Evolutionary conservation across 2,888 invertebrate species (phyloP), one percentile per base, ranked within the genome.

Genomic region (Pandemis heparana): DNA sequence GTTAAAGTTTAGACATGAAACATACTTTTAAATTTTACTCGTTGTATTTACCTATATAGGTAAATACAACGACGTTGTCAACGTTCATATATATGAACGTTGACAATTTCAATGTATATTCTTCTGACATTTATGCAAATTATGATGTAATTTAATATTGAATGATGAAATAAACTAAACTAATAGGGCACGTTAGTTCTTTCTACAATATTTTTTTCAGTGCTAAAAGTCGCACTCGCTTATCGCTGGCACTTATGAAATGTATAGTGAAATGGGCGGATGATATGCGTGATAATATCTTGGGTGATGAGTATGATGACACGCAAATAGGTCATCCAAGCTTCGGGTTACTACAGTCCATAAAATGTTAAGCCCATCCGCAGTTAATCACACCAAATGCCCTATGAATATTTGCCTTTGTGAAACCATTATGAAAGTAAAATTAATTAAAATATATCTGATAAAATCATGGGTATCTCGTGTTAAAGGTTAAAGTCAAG

Each of bases 241-340:
- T 18, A 71, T 66, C 65, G 39, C 67, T 14, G 32, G 53, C 66
- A 63, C 41, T 38, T 63, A 53, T 53, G 72, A 51, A 71, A 66
- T 66, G 66, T 62, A 12, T 12, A 62, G 61, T 61, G 67, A 66
- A 72, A 72, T 39, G 56, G 62, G 67, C 14, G 38, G 10, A 62
- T 56, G 72, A 72, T 68, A 68, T 46, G 46, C 62, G 56, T 38
- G 56, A 63, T 62, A 67, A 66, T 53, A 72, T 72, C 65, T 71
- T 53, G 67, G 10, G 51, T 62, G 62, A 62, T 62, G 62, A 51
- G 43, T 18, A 53, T 62, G 12, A 43, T 16, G 39, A n/a, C 71
- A 61, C 48, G 66, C 23, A 64, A 70, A 71, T 71, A 59, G 67
- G 71, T 51, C 61, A 43, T 62, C 67, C 43, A 39, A 46, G 53